A percentile compares a stretch with the other conserved stretches of the same genome.
phyloP scores from a whole-genome alignment of 2,797 vertebrate species.

The Philypnodon macrostomus region DNA sequence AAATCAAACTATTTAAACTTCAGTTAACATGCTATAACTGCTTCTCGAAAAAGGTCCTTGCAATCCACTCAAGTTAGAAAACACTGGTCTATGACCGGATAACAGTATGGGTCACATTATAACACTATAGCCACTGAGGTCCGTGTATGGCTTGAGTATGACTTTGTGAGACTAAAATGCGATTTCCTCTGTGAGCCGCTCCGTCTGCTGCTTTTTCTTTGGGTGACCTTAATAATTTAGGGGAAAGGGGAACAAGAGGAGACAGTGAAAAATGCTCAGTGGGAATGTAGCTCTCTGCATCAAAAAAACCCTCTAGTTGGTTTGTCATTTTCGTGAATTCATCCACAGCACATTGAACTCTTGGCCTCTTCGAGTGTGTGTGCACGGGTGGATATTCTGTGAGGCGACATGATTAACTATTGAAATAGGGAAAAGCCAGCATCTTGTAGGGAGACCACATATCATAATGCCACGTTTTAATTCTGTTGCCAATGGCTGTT shows the following conservation, averaged over 20 bases:
- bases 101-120: neutral
- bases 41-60: too few species aligned
- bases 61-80: too few species aligned
- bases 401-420: slow-evolving; percentile 52
- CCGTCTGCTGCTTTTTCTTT: slow-evolving; percentile 17
- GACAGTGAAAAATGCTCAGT: slow-evolving; percentile 22
- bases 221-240: slow-evolving; percentile 61
- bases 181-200: slow-evolving; percentile 18
- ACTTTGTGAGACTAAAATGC: neutral
- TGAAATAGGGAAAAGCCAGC: slow-evolving; percentile 38
- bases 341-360: slow-evolving; percentile 26
- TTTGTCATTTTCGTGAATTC: slow-evolving; percentile 37
- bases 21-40: too few species aligned
- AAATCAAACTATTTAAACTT: too few species aligned
- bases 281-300: slow-evolving; percentile 27
- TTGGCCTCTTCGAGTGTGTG: slow-evolving; percentile 20
- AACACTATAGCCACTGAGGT: neutral
- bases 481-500: slow-evolving; percentile 68
- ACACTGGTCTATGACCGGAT: neutral
- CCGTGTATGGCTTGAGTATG: neutral
- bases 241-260: slow-evolving; percentile 21
- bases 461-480: slow-evolving; percentile 66
- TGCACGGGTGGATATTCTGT: slow-evolving; percentile 14
- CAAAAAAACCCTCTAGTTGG: slow-evolving; percentile 35
- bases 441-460: slow-evolving; percentile 48